Base-by-base conservation (phyloP, 2,888 invertebrate genomes). In the Dugesia japonica region DNA sequence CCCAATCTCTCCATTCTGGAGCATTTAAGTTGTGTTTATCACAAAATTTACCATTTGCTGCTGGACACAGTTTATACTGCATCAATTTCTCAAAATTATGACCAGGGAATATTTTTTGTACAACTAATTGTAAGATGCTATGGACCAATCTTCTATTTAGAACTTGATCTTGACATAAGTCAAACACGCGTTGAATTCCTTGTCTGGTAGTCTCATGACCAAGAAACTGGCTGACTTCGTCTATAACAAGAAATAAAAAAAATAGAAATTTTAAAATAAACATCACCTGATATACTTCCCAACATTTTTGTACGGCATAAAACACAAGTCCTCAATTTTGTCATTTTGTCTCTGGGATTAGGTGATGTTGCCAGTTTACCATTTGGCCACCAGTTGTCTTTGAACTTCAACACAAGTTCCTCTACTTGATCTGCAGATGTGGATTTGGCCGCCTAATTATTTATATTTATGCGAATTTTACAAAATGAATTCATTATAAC, bases 171-270 rank as follows among this genome's bases (percentile, higher is more conserved):
- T 94, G 94, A 81, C 92, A 90, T 81, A 93, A 87, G 82, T 92
- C 91, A 83, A 92, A 92, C 28, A 93, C 89, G 17, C 90, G 89
- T 76, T 91, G 86, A 17, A 92, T 86, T 1, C 93, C 93, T 80
- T 90, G 87, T 26, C 91, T 87, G 0, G 91, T 91, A 0, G 92
- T 91, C 82, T 92, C 92, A 71, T 90, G 90, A 0, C 94, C 94
- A 77, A 94, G 90, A 80, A 94, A 89, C 82, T 91, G 91, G 80
- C 90, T 89, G 78, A 94, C 85, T 84, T 94, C 93, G 85, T 94
- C 93, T 89, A 76, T 71, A 74, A 26, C n/a, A 73, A n/a, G n/a
- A n/a, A n/a, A n/a, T n/a, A n/a, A n/a, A n/a, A n/a, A 20, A n/a
- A 15, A 71, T 20, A 71, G 20, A 71, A 26, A 9, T 7, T 13